Conservation (phyloP, 2,113 vertebrate species). For the Tragulus kanchil region DNA sequence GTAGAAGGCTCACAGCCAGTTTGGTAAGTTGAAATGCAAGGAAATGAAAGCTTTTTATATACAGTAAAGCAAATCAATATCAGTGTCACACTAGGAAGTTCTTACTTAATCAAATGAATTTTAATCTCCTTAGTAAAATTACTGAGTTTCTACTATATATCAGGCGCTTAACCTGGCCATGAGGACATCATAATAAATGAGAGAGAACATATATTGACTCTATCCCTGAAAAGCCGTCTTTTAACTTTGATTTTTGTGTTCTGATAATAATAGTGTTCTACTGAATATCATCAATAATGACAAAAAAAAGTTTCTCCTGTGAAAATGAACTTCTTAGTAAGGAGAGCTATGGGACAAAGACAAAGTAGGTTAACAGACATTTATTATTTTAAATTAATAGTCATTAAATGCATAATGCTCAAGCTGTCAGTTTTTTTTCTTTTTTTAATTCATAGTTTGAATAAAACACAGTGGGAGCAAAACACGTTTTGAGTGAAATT, state of each 20-base stretch:
- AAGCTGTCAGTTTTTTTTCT: neutral
- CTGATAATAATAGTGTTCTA: neutral
- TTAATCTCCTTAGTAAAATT: too few species aligned
- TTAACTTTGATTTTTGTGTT: neutral
- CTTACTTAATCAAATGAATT: constrained; percentile 17
- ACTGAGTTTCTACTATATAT: too few species aligned
- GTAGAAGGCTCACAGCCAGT: neutral
- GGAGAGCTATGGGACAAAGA: neutral
- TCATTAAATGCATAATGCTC: neutral
- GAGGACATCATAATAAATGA: neutral
- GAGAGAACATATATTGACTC: neutral
- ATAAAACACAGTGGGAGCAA: neutral
- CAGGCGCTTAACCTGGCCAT: too few species aligned
- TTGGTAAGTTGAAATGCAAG: neutral
- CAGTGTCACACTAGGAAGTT: neutral
- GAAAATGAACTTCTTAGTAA: neutral
- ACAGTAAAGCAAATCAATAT: neutral
- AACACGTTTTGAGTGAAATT: neutral
- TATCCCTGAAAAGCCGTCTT: neutral
- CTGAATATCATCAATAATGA: neutral
- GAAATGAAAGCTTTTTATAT: too few species aligned
- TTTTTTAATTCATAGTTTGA: neutral
- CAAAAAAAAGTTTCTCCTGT: neutral
- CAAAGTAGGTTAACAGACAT: neutral
- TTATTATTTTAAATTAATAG: neutral